Conservation (phyloP, 2,888 invertebrate species). For the Pasiphila rectangulata region DNA sequence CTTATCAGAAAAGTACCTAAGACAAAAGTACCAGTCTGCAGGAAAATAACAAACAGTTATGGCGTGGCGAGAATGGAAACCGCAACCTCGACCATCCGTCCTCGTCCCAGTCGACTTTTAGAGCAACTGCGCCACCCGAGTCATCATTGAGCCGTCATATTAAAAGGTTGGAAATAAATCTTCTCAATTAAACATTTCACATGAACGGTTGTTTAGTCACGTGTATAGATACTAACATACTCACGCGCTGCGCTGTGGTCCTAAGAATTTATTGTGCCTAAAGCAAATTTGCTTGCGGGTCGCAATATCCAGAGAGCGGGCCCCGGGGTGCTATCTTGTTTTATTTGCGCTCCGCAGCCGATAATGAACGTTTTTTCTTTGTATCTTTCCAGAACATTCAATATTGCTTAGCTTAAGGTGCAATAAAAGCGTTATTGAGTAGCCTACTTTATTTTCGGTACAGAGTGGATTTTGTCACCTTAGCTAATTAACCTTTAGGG, state of each 20-base stretch:
- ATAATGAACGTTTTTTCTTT: conserved; percentile 74
- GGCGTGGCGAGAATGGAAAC: no score
- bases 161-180: conserved; percentile 1
- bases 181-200: conserved; percentile 6
- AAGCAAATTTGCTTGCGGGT: conserved; percentile 76
- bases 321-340: conserved; percentile 72
- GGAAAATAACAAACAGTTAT: no score
- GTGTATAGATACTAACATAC: conserved; percentile 49
- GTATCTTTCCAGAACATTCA: conserved; percentile 60
- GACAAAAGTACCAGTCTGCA: no score
- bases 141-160: no score
- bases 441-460: conserved; percentile 41
- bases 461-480: conserved; percentile 35
- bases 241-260: conserved; percentile 37
- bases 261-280: conserved; percentile 74
- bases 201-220: conserved; percentile 46
- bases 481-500: conserved; percentile 39
- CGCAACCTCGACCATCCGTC: no score
- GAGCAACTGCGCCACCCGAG: no score
- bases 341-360: conserved; percentile 68
- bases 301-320: conserved; percentile 73
- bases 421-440: conserved; percentile 62
- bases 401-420: conserved; percentile 58
- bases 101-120: no score
- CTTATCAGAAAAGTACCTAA: no score